Percentiles rank a stretch among this genome's conserved stretches.
phyloP scores from a whole-genome alignment of 2,113 vertebrate genomes.

The Pardalotus punctatus region DNA sequence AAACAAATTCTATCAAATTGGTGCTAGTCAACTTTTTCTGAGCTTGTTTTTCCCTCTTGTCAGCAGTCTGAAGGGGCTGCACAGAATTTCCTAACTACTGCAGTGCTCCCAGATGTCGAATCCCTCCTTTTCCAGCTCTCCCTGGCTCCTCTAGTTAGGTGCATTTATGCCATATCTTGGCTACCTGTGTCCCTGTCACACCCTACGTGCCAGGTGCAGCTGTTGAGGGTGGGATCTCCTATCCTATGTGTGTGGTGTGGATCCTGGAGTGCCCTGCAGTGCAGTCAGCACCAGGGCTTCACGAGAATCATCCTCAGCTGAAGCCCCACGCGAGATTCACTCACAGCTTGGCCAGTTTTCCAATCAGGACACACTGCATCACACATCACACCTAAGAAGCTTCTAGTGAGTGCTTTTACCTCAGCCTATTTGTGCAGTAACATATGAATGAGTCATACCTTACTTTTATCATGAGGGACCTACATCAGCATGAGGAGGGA shows the following conservation, averaged over 20 bases:
- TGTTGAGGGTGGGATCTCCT: neutral
- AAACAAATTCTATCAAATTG: neutral
- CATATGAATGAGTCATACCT: neutral
- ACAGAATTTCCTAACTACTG: neutral
- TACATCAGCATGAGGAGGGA: neutral
- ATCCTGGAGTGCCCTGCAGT: no score
- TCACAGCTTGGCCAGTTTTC: neutral
- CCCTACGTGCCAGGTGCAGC: neutral
- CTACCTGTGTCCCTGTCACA: rapidly evolving
- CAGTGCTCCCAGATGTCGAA: neutral
- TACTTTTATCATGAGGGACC: neutral
- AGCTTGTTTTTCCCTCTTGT: neutral
- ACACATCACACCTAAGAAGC: neutral
- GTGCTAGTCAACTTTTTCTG: neutral
- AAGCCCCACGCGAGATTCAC: rapidly evolving
- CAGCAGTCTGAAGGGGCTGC: neutral
- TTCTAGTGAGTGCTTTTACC: neutral
- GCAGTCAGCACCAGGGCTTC: neutral
- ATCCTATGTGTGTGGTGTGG: rapidly evolving
- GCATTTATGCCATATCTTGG: neutral
- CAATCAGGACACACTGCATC: neutral
- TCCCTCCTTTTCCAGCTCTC: neutral
- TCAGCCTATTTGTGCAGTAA: neutral
- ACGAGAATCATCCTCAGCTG: neutral
- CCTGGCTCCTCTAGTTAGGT: neutral